A percentile compares a stretch with the other conserved stretches of the same genome.
Evolutionary conservation across 2,797 vertebrate species (phyloP).

Genomic region (Sebastes iracundus): DNA sequence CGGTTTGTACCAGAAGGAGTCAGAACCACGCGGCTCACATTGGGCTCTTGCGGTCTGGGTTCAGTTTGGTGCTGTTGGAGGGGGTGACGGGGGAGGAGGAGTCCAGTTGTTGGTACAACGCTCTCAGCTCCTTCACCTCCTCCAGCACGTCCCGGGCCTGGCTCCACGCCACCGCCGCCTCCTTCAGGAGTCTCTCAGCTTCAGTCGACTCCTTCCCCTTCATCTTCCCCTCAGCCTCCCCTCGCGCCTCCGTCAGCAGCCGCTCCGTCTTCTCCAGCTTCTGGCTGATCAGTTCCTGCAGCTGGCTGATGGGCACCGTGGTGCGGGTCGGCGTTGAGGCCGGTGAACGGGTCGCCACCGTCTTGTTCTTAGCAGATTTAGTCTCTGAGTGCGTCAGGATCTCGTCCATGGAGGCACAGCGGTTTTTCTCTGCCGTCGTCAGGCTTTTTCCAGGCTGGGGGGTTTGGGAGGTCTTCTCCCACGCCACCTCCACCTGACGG

Average conservation of each 20-base stretch:
- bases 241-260: constrained; percentile 86
- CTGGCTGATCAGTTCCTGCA: constrained; percentile 90
- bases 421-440: constrained; percentile 82
- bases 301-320: constrained; percentile 74
- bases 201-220: constrained; percentile 81
- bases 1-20: neutral
- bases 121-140: constrained; percentile 90
- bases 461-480: constrained; percentile 76
- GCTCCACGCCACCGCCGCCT: constrained; percentile 88
- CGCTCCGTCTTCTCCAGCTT: constrained; percentile 93
- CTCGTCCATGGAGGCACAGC: constrained; percentile 93
- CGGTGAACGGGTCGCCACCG: neutral
- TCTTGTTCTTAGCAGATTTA: constrained; percentile 28
- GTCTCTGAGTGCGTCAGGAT: constrained; percentile 84
- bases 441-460: constrained; percentile 81
- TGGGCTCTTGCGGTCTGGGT: constrained; percentile 84
- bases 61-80: constrained; percentile 75
- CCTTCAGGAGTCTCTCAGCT: constrained; percentile 88
- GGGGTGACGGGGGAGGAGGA: constrained; percentile 49
- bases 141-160: constrained; percentile 90
- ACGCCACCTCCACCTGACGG: constrained; percentile 52
- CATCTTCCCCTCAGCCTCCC: neutral
- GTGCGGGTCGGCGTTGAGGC: constrained; percentile 21
- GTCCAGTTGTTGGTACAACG: constrained; percentile 87
- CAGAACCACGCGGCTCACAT: constrained; percentile 71